These are phyloP conservation scores for Cinara cedri DNA, from an alignment of 2,888 invertebrate species.

Conservation along the genomic window DNA sequence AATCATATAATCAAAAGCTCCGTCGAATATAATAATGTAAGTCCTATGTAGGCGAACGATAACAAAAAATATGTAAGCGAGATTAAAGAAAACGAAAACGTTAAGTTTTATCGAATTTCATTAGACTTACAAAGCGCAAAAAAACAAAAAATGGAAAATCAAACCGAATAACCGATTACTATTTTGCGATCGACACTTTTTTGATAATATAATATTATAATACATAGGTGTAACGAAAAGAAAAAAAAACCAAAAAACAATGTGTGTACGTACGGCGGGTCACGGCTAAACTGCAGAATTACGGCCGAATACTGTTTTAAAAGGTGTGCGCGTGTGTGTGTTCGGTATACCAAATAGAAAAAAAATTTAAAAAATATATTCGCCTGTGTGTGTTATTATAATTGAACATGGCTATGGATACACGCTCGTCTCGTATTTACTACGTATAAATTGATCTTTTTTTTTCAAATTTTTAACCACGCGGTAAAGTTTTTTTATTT, in stretches of 20 bases:
- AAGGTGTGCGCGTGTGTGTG: background rate
- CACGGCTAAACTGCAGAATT: slow-evolving; percentile 22
- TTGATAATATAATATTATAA: too few relatives aligned
- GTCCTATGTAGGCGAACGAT: too few relatives aligned
- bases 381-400: too few relatives aligned
- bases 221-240: too few relatives aligned
- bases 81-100: too few relatives aligned
- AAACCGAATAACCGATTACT: background rate
- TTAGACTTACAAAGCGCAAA: too few relatives aligned
- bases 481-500: slow-evolving; percentile 23
- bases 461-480: slow-evolving; percentile 28
- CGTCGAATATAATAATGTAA: too few relatives aligned
- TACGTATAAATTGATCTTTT: slow-evolving; percentile 36
- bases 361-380: slow-evolving; percentile 5
- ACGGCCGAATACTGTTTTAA: slow-evolving; percentile 28
- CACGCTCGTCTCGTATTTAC: background rate
- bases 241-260: too few relatives aligned
- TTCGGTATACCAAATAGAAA: background rate
- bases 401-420: background rate
- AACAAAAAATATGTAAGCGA: too few relatives aligned
- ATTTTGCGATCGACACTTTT: background rate
- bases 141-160: background rate
- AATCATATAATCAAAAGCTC: too few relatives aligned
- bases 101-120: too few relatives aligned
- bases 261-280: slow-evolving; percentile 12